Base-by-base conservation (phyloP, 2,113 vertebrate genomes). In the Triplophysa rosa region DNA sequence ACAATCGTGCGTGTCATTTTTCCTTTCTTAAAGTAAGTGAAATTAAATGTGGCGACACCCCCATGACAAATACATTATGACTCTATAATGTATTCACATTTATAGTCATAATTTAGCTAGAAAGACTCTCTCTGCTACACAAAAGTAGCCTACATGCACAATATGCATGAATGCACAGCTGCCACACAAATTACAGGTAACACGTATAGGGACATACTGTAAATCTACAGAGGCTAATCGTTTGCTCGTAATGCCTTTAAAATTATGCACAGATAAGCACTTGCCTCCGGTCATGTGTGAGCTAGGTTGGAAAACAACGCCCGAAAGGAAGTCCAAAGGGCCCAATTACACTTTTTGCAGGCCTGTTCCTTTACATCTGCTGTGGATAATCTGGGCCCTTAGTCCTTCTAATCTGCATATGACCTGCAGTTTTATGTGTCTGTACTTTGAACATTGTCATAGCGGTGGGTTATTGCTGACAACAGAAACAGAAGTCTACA, bases 111-210 rank as follows among this genome's bases (percentile, higher is more conserved):
- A 29, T 3, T 29, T 4, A 4, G 29, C 29, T 29, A 29, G 29
- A 29, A 29, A 29, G 29, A 29, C 29, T 29, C n/a, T n/a, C n/a
- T 29, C 4, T 29, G 29, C 29, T 29, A 29, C 29, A 29, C 3
- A 45, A 12, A 12, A 45, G 11, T 12, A 11, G 42, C 2, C 80
- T 85, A 24, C 24, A 4, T 68, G 66, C 17, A 87, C 82, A 86
- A 88, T 87, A 85, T 86, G 87, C 84, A 88, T 79, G 84, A 86
- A 90, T 83, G 87, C 89, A 89, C 71, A 84, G 85, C 88, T 37
- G 33, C 33, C 33, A 37, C 29, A 33, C 33, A 12, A 45, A 45
- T 12, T 86, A 82, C 79, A 84, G 73, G 87, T 81, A 82, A 74
- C 58, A 66, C 69, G 54, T 42, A 37, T 37, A 68, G 80, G 82